A percentile compares a stretch with the other conserved stretches of the same genome.
These are phyloP conservation scores for Patella depressa DNA, from an alignment of 2,888 invertebrate genomes.

Conservation along the genomic window DNA sequence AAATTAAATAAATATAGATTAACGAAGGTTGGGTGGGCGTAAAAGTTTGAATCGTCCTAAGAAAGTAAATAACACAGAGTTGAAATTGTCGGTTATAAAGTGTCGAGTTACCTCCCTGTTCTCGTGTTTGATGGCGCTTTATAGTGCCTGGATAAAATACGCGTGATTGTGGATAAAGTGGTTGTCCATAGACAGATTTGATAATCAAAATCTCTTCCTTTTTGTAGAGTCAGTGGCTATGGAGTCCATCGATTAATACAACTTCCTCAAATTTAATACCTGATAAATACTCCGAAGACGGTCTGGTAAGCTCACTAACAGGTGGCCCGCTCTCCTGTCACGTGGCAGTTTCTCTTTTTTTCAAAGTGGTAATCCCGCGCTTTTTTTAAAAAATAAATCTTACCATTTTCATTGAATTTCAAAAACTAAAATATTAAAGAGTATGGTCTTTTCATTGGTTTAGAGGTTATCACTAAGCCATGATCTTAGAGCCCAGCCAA, in stretches of 20 bases:
- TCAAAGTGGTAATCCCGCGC: slow-evolving; percentile 8
- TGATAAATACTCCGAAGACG: slow-evolving; percentile 65
- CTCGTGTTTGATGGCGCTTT: too few species aligned
- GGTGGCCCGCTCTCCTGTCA: slow-evolving; percentile 40
- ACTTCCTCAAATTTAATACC: slow-evolving; percentile 64
- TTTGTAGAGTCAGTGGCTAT: slow-evolving; percentile 66
- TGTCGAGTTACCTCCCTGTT: too few species aligned
- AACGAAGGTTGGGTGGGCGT: too few species aligned
- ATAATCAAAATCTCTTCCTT: slow-evolving; percentile 35
- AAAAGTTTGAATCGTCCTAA: too few species aligned
- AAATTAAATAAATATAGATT: too few species aligned
- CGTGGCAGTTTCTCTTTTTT: slow-evolving; percentile 23
- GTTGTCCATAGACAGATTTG: background rate
- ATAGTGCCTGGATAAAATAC: too few species aligned
- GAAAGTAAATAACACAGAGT: too few species aligned
- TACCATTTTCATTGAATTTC: background rate
- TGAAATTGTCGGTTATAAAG: too few species aligned
- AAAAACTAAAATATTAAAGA: background rate
- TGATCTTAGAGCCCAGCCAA: too few species aligned
- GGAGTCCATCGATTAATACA: slow-evolving; percentile 61
- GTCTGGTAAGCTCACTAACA: slow-evolving; percentile 62
- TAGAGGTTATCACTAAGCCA: too few species aligned
- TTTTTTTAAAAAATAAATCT: background rate
- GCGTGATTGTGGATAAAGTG: background rate
- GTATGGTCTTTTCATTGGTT: too few species aligned